These are phyloP conservation scores for Oreocharis arfaki DNA, from an alignment of 2,113 vertebrate species.

Conservation along the genomic window DNA sequence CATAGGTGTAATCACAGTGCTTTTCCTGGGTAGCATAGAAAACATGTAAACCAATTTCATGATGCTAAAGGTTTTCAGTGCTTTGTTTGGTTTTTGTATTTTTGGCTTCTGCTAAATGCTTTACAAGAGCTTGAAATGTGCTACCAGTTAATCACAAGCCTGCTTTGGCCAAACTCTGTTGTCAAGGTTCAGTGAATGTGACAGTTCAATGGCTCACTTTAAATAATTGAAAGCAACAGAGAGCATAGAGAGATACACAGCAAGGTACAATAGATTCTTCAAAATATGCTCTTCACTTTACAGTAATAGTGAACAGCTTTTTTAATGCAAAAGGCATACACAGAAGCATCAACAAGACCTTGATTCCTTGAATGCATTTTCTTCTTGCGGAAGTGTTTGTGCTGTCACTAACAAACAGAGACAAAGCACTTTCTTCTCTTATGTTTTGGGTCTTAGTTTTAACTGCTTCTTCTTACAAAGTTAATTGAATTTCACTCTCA, in stretches of 20 bases:
- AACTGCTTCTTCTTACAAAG: not conserved
- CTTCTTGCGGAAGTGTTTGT: not conserved
- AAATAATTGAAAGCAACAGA: conserved; percentile 32
- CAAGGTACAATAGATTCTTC: not conserved
- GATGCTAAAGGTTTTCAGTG: not conserved
- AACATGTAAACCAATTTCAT: not conserved
- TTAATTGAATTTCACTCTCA: not conserved
- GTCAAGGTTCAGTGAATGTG: conserved; percentile 22
- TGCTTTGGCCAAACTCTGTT: conserved; percentile 2
- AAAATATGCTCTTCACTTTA: not conserved
- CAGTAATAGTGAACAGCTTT: not conserved
- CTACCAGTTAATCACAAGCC: conserved; percentile 22
- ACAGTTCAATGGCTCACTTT: conserved; percentile 4
- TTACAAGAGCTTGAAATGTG: conserved; percentile 5
- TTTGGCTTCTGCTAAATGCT: conserved; percentile 1
- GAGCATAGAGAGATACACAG: not conserved
- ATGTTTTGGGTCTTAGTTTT: not conserved
- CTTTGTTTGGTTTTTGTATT: not conserved
- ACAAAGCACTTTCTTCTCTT: not conserved
- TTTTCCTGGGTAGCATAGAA: not conserved
- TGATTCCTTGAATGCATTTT: not conserved
- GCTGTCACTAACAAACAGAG: not conserved
- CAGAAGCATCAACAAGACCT: not conserved
- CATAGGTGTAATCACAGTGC: not conserved
- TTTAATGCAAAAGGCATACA: not conserved